Evolutionary conservation across 2,113 vertebrate genomes (phyloP), one percentile per base, ranked within the genome.

Genomic region (Campylorhamphus procurvoides): DNA sequence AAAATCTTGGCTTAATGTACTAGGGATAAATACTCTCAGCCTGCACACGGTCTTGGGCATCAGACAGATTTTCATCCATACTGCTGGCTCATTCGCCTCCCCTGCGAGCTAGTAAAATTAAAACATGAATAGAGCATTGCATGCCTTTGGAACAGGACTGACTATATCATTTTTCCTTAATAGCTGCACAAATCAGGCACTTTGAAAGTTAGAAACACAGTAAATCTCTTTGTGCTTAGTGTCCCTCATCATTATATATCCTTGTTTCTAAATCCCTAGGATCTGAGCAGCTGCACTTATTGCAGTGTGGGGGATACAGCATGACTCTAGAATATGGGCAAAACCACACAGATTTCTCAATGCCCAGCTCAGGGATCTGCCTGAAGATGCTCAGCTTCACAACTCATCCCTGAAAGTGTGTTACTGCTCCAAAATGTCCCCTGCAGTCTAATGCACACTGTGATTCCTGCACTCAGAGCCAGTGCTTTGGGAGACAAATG

Each of bases 81-180:
- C 85, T 87, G 84, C 78, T 79, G 87, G 71, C 87, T 94, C 53
- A 37, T n/a, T 63, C 0, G 2, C 31, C 60, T 92, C 59, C 52
- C 75, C 49, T 18, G 40, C 13, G 37, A 89, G 64, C 75, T 63
- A 75, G 68, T 47, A 31, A 95, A 96, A 90, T 74, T 85, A 86
- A 93, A 94, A 80, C 82, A 78, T 22, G 64, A 92, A 77, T 29
- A 89, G 67, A 93, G 69, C 44, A 67, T 60, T 77, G 84, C 90
- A 79, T 24, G 68, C 31, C 84, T 86, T 78, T 92, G 60, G 64
- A 96, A 74, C 35, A 80, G 79, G 64, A 60, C 22, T 37, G 37
- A 60, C 52, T 55, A 44, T 9, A 9, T n/a, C 0, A 2, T 68
- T 86, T 87, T 71, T 72, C 59, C 72, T 88, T 90, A 89, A 62